phyloP scores from a whole-genome alignment of 2,797 vertebrate species.

The Smutsia temminckii region DNA sequence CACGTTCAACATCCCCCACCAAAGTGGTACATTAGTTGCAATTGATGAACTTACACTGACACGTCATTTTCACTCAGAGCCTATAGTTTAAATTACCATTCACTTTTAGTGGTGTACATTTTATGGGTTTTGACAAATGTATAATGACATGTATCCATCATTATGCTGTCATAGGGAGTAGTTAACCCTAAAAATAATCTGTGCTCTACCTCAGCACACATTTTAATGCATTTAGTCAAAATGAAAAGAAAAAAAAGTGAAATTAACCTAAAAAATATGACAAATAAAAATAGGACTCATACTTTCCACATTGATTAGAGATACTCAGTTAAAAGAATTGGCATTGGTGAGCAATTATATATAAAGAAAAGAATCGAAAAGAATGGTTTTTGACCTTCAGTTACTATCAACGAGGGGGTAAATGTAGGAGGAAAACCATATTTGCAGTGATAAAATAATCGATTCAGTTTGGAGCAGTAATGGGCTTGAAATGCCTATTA shows the following conservation, averaged over 20 bases:
- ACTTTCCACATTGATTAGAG: background rate
- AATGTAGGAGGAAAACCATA: background rate
- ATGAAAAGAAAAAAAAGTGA: background rate
- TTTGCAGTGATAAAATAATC: slow-evolving; percentile 35
- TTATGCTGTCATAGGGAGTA: background rate
- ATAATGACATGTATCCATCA: background rate
- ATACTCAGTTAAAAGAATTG: background rate
- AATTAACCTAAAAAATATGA: background rate
- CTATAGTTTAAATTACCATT: background rate
- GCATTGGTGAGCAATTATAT: background rate
- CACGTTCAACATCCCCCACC: too few relatives aligned
- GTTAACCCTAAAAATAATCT: background rate
- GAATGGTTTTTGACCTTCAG: background rate
- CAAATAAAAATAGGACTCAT: background rate
- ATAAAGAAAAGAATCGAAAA: background rate
- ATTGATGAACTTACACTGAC: background rate
- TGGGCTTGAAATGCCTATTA: background rate
- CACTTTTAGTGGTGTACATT: background rate
- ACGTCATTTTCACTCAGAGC: background rate
- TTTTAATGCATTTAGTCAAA: background rate
- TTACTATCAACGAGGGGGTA: background rate
- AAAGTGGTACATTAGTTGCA: background rate
- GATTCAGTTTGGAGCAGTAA: slow-evolving; percentile 7
- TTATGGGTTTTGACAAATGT: background rate
- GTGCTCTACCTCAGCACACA: background rate